Evolutionary conservation across 2,888 invertebrate species (phyloP), one percentile per base, ranked within the genome.

Genomic region (Carcina quercana): DNA sequence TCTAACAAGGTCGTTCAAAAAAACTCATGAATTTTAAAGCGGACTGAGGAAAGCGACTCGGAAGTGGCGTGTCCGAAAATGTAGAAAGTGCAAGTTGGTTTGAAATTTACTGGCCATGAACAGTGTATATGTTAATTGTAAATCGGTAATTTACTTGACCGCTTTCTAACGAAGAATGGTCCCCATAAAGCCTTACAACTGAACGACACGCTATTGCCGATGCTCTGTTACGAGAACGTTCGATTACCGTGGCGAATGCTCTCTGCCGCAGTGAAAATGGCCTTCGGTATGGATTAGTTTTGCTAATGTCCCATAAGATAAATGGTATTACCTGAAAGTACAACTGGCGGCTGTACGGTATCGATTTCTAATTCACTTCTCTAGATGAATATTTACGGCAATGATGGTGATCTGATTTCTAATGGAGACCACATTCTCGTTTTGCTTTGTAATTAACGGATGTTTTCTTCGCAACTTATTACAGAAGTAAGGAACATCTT

Each of bases 11-110:
- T 51, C 52, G 43, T 40, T 28, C 39, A 44, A n/a, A n/a, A 46
- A 54, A 53, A 47, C 62, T 45, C 57, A 60, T 58, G 53, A 64
- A 64, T 64, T 60, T 56, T 53, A 62, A 64, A 63, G 54, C 44
- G 42, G 42, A 13, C 28, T 47, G 48, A 56, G 59, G 58, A 66
- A 66, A 67, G 59, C 54, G 49, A 51, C 44, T 61, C 63, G 63
- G 66, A 66, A 66, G 64, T 67, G 47, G 61, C 69, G 64, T 67
- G 60, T 53, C 59, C 56, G 55, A 53, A 62, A 56, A 47, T 43
- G 66, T 73, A 73, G 78, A 78, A 79, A 78, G 75, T 74, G 71
- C 62, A 72, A 73, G 73, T 72, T 52, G 48, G 55, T 54, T 58
- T 58, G 53, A 62, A 69, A 62, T 65, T 61, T 65, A 63, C 65